Evolutionary conservation across 2,797 vertebrate genomes (phyloP), one percentile per base, ranked within the genome.

Genomic region (Serranus cabrilla): DNA sequence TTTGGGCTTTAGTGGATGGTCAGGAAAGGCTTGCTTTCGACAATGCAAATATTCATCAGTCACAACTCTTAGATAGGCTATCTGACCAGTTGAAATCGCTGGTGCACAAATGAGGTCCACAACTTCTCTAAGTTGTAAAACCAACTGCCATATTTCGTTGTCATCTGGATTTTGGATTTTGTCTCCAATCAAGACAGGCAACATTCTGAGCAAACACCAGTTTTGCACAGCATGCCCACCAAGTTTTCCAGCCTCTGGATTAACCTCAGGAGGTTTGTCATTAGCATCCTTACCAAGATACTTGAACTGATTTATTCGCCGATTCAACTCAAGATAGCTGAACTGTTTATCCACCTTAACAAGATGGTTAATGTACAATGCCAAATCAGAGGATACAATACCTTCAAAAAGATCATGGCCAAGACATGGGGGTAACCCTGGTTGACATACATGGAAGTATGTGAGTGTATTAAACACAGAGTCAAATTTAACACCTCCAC

Each of bases 111-210:
- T 45, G 58, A 60, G 42, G 5, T 27, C 58, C 21, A 60, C 42
- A 18, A 60, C 40, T 60, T 60, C 40, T 60, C 57, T 43, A 59
- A 59, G 39, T 25, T 58, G 57, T 9, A 43, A 45, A 60, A 27
- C 21, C 39, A 43, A 43, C 39, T 43, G 23, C 58, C 42, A 60
- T 27, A 58, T 7, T 40, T 58, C 3, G 11, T 55, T 55, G 27
- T 55, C 52, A 34, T 27, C 17, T 55, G 52, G 27, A 34, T 55
- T 55, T 34, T 55, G 11, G 21, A 58, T 11, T 57, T 57, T 57
- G 34, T 57, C 34, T 57, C 55, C 12, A n/a, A 21, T 39, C 34
- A 57, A 21, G 13, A 40, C 34, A 0, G 31, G 34, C 34, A 57
- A 39, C n/a, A 57, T 14, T 40, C 55, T 57, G 5, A 58, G 56